phyloP scores from a whole-genome alignment of 2,113 vertebrate genomes.

The Chaetodon auriga region DNA sequence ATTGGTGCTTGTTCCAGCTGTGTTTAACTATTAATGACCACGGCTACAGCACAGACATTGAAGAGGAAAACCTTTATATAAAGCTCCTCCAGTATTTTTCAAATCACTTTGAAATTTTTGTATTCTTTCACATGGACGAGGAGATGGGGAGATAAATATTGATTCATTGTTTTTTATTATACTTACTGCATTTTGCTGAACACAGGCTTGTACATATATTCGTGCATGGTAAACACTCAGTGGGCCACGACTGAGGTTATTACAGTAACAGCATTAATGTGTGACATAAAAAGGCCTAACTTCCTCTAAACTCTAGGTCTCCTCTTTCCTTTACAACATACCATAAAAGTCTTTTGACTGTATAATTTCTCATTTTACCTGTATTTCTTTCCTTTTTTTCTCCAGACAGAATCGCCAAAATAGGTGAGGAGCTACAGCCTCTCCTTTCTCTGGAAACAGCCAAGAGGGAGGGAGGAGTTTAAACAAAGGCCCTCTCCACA shows the following conservation, averaged over 20 bases:
- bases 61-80: neutral
- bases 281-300: neutral
- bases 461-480: conserved; percentile 82
- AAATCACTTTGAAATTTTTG: neutral
- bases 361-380: neutral
- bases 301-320: neutral
- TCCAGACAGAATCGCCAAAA: conserved; percentile 25
- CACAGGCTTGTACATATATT: neutral
- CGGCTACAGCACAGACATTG: neutral
- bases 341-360: neutral
- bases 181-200: neutral
- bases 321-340: neutral
- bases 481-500: conserved; percentile 83
- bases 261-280: neutral
- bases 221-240: neutral
- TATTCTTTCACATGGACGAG: too few species aligned
- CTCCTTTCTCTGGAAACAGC: conserved; percentile 62
- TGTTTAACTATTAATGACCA: conserved; percentile 28
- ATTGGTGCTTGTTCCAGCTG: neutral
- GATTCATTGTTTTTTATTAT: neutral
- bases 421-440: conserved; percentile 55
- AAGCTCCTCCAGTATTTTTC: neutral
- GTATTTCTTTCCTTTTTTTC: neutral
- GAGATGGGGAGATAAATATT: neutral
- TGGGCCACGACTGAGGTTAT: neutral